A percentile compares a stretch with the other conserved stretches of the same genome.
Conservation (phyloP, 1,140 invertebrate genomes). For the Berghia stephanieae region DNA sequence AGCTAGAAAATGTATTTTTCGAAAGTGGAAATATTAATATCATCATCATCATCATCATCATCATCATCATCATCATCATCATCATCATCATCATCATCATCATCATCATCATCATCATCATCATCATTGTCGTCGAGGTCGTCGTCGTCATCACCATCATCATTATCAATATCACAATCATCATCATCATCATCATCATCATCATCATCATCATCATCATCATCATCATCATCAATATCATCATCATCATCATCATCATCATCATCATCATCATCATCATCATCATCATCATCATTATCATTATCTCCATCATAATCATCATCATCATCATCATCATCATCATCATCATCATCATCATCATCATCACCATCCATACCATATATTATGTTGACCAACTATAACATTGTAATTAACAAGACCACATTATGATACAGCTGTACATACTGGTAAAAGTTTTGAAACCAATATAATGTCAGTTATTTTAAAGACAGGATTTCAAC, state of each 20-base stretch:
- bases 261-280: background rate
- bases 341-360: background rate
- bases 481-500: too few species aligned
- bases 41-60: background rate
- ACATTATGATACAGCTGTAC: too few species aligned
- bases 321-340: too few species aligned
- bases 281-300: background rate
- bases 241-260: constrained; percentile 9
- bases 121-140: background rate
- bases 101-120: background rate
- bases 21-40: background rate
- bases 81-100: constrained; percentile 2
- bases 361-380: background rate
- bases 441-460: too few species aligned
- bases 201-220: background rate
- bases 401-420: too few species aligned
- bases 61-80: constrained; percentile 2
- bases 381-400: too few species aligned
- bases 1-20: too few species aligned
- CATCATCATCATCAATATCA: background rate
- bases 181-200: constrained; percentile 2
- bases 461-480: too few species aligned
- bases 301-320: too few species aligned
- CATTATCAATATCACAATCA: background rate
- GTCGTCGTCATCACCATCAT: background rate